phyloP scores from a whole-genome alignment of 2,888 invertebrate genomes.

The Cerastoderma edule region DNA sequence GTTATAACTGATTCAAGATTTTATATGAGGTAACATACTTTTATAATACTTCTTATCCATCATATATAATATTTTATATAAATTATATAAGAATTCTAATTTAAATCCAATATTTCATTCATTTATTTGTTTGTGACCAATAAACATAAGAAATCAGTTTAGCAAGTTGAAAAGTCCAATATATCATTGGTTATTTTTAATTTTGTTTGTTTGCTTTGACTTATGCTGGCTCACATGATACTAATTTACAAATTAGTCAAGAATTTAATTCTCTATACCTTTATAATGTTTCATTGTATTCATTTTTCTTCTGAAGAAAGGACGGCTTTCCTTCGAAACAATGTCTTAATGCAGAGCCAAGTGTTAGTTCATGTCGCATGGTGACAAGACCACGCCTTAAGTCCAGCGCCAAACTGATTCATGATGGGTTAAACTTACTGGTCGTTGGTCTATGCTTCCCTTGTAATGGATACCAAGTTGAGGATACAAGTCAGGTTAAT shows the following conservation, averaged over 20 bases:
- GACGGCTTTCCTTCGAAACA: background rate
- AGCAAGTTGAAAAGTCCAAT: too few relatives aligned
- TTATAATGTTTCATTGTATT: background rate
- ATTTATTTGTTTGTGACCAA: too few relatives aligned
- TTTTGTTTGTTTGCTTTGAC: background rate
- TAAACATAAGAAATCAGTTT: too few relatives aligned
- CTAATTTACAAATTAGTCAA: background rate
- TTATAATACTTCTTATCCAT: too few relatives aligned
- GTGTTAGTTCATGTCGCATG: background rate
- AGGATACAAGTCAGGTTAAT: background rate
- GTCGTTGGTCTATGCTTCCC: background rate
- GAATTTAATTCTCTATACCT: background rate
- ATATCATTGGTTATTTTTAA: too few relatives aligned
- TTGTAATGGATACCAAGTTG: background rate
- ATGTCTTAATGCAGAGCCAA: background rate
- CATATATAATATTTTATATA: too few relatives aligned
- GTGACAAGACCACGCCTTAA: background rate
- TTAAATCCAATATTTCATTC: too few relatives aligned
- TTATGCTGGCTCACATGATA: background rate
- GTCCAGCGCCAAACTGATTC: background rate
- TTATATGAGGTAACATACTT: conserved; percentile 18
- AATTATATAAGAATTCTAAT: too few relatives aligned
- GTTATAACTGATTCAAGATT: conserved; percentile 27
- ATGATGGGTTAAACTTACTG: background rate
- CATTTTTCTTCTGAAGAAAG: background rate